A percentile compares a stretch with the other conserved stretches of the same genome.
Evolutionary conservation across 2,888 invertebrate species (phyloP).

Genomic region (Pristionchus arcanus): DNA sequence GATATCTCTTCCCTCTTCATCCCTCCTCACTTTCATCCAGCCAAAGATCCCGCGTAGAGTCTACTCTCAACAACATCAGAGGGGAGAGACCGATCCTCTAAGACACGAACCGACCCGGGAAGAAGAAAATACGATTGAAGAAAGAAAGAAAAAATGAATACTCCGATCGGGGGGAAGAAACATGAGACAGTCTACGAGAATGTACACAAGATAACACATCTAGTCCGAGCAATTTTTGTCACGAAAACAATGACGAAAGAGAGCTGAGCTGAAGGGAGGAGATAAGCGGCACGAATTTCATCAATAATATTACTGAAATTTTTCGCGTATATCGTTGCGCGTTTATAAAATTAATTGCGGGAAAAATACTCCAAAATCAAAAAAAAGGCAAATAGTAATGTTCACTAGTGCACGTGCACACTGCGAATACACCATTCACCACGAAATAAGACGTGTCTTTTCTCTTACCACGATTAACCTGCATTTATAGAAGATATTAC

Average conservation of each 20-base stretch:
- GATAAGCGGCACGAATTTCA: too few relatives aligned
- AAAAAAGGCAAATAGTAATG: background rate
- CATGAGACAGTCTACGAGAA: background rate
- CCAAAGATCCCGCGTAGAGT: slow-evolving; percentile 27
- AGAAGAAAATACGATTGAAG: background rate
- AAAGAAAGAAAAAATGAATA: background rate
- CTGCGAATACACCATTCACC: background rate
- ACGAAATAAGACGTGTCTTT: background rate
- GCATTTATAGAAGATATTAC: background rate
- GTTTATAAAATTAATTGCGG: background rate
- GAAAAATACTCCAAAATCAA: background rate
- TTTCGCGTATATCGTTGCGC: too few relatives aligned
- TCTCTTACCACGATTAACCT: slow-evolving; percentile 15
- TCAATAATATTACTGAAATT: too few relatives aligned
- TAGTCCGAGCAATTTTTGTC: background rate
- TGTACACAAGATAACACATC: slow-evolving; percentile 28
- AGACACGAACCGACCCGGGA: background rate
- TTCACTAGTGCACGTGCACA: background rate
- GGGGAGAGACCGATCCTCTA: slow-evolving; percentile 16
- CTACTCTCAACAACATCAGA: slow-evolving; percentile 12
- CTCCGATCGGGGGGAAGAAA: background rate
- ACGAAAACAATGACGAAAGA: slow-evolving; percentile 8
- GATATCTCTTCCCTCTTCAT: slow-evolving; percentile 16
- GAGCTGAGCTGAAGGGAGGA: background rate
- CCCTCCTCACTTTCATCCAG: slow-evolving; percentile 37